Base-by-base conservation (phyloP, 2,113 vertebrate species). In the Pseudolaguvia tuberculata region DNA sequence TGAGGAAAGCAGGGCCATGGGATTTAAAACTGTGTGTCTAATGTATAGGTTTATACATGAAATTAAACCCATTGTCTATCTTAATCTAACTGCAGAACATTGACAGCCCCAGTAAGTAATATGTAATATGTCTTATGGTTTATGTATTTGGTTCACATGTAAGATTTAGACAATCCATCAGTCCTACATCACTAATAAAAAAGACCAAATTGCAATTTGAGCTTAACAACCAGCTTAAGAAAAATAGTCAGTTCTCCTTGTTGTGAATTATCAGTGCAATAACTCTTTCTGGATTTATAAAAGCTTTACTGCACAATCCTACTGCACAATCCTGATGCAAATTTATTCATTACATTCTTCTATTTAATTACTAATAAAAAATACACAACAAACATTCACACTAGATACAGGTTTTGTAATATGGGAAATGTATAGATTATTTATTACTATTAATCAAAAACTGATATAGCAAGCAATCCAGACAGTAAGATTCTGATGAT, bases 371-470 rank as follows among this genome's bases (percentile, higher is more conserved):
- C 21, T 17, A 11, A 71, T 75, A 72, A 39, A 56, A 50, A 27
- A 7, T 62, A 21, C 58, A n/a, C n/a, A n/a, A n/a, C n/a, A n/a
- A n/a, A n/a, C n/a, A 78, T 80, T 76, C 72, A 70, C 67, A n/a
- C 48, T 27, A n/a, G n/a, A 61, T 29, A n/a, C 35, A 13, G 27
- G n/a, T 59, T 55, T 62, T 39, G 45, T 42, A 59, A 48, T 39
- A 69, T 70, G 13, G 48, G 25, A 9, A 66, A 67, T 63, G 20
- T 6, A 11, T 48, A 11, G 23, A 25, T 68, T 42, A 42, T 29
- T 55, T 48, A 69, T 74, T 70, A 70, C 35, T 47, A 50, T 21
- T 56, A 25, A 48, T 35, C 57, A 55, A 63, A 18, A 79, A 70
- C 21, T 73, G 15, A 39, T 61, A 50, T 59, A 68, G 66, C 39